Percentiles rank a stretch among this genome's conserved stretches.
Conservation (phyloP, 2,113 vertebrate species). For the Pangasianodon gigas region DNA sequence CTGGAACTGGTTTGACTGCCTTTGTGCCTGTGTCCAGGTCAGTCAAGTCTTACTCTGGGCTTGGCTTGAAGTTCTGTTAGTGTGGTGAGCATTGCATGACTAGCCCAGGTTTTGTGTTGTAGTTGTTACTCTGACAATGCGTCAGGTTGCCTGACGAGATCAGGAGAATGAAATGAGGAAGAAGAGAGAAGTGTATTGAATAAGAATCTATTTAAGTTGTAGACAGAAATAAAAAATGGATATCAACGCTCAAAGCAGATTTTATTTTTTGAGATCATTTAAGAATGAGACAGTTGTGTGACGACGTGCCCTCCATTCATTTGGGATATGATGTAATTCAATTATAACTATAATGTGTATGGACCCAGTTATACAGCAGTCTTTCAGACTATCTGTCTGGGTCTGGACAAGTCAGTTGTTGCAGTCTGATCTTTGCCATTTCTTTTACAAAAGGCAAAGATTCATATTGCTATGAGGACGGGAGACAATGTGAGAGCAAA, state of each 20-base stretch:
- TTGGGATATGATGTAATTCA: neutral
- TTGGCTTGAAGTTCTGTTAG: neutral
- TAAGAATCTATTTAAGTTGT: neutral
- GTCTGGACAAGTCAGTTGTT: neutral
- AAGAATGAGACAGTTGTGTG: neutral
- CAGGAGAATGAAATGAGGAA: neutral
- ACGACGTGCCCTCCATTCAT: neutral
- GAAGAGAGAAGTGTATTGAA: neutral
- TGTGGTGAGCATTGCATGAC: neutral
- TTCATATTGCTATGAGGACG: neutral
- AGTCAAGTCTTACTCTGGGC: neutral
- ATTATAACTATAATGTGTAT: neutral
- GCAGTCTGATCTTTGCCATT: neutral
- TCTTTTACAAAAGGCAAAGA: neutral
- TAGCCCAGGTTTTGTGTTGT: neutral
- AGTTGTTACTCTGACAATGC: neutral
- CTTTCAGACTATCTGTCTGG: neutral
- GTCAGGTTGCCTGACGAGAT: neutral
- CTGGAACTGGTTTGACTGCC: constrained; percentile 8
- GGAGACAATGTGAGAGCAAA: constrained; percentile 9
- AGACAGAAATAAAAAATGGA: neutral
- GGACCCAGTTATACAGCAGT: neutral
- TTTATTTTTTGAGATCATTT: neutral
- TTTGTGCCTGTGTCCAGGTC: constrained; percentile 6
- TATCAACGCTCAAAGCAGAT: neutral